Evolutionary conservation across 2,888 invertebrate genomes (phyloP), one percentile per base, ranked within the genome.

Genomic region (Caenorhabditis wallacei): DNA sequence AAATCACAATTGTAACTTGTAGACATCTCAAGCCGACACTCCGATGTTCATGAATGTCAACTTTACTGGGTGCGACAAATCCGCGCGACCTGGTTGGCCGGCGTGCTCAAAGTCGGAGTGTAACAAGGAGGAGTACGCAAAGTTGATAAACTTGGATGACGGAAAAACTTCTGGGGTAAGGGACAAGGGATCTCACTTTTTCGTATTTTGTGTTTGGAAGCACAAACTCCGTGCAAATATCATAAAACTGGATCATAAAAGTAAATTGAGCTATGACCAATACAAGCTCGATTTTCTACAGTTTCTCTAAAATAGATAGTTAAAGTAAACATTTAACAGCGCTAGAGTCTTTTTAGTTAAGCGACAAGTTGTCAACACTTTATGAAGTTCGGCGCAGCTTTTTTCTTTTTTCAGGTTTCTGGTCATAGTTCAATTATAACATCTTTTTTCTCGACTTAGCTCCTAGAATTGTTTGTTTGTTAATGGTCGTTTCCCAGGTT

Each of bases 31-130:
- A n/a, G 20, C 57, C 5, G 71, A 80, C 51, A 57, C 37, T 51
- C 54, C 43, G 11, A 71, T 22, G 16, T 82, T 56, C 59, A 78
- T 74, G 78, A 72, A 61, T 74, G 57, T 68, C 7, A 68, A 66
- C 71, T 72, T 69, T 56, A 72, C 72, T 51, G 70, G 72, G 72
- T 82, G 82, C 78, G 57, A 78, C 61, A 57, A 68, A 68, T 74
- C 78, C 1, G 72, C 76, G 26, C 46, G 82, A 68, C 72, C 69
- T 40, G 78, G 72, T 24, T 71, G 71, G 70, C 71, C 63, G 20
- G 59, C 72, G 37, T 82, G 82, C 43, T 71, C 82, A 18, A 61
- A 54, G 35, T 76, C 75, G 18, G 82, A 82, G 72, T 82, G 82
- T 46, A 68, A 79, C 56, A 78, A 68, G 24, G 82, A 82, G n/a